These are phyloP conservation scores for Perodicticus potto DNA, from an alignment of 2,797 vertebrate species.

Conservation along the genomic window DNA sequence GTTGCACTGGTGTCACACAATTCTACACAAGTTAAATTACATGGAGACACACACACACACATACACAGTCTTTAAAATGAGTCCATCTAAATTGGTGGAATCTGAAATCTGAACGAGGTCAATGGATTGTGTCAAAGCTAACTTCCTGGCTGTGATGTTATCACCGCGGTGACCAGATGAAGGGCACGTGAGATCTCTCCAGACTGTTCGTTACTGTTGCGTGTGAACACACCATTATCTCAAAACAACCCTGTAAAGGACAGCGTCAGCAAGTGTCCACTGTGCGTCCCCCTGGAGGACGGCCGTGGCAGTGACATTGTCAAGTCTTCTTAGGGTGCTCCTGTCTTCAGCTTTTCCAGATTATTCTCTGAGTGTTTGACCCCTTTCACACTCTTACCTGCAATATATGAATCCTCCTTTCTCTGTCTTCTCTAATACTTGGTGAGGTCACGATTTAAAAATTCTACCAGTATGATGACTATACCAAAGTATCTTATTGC, in stretches of 20 bases:
- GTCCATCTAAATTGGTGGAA: not conserved
- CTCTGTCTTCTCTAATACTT: not conserved
- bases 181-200: not conserved
- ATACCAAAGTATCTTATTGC: not conserved
- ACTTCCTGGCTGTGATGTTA: not conserved
- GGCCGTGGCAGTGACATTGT: fast-evolving
- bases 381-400: not conserved
- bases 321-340: fast-evolving
- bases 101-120: not conserved
- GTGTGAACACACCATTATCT: not conserved
- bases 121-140: fast-evolving
- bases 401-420: not conserved
- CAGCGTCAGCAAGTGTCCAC: not conserved
- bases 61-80: too few species aligned
- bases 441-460: not conserved
- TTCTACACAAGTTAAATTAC: fast-evolving
- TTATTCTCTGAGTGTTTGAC: not conserved
- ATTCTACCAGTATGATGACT: not conserved
- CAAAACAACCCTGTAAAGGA: not conserved
- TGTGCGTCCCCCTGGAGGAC: not conserved
- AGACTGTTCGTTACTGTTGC: not conserved
- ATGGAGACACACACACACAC: not conserved
- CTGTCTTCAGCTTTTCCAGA: not conserved
- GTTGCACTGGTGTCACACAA: not conserved
- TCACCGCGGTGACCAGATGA: not conserved